phyloP scores from a whole-genome alignment of 2,113 vertebrate species.

The Phyllostomus discolor region DNA sequence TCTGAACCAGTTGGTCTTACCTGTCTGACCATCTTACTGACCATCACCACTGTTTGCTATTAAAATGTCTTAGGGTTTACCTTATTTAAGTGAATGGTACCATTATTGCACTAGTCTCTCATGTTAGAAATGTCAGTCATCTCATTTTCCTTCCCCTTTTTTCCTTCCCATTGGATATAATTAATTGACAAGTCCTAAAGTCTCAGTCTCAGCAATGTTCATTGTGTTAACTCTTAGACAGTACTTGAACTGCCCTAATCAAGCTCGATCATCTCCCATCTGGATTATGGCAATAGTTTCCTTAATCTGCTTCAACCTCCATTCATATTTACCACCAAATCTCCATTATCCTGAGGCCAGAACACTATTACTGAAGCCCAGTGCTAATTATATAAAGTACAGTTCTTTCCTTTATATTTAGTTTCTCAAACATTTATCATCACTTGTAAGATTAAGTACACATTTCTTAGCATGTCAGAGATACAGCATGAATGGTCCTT shows the following conservation, averaged over 20 bases:
- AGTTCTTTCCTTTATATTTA: neutral
- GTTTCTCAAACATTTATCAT: neutral
- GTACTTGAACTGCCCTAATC: neutral
- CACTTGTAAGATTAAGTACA: neutral
- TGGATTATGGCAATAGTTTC: neutral
- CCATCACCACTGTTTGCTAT: neutral
- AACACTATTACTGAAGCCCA: neutral
- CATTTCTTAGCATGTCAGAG: neutral
- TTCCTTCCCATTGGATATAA: neutral
- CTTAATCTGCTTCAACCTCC: neutral
- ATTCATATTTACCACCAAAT: neutral
- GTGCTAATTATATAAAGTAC: neutral
- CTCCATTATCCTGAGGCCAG: neutral
- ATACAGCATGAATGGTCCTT: neutral
- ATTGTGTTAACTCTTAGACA: neutral
- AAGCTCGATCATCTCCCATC: neutral
- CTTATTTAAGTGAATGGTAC: neutral
- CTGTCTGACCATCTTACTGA: neutral
- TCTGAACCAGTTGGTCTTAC: neutral
- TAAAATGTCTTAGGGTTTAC: neutral
- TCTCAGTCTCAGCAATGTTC: neutral
- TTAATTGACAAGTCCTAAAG: neutral
- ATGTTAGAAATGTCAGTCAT: neutral
- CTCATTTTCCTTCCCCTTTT: neutral
- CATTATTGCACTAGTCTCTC: neutral